Conservation (phyloP, 2,888 invertebrate species). For the Agrotis clavis region DNA sequence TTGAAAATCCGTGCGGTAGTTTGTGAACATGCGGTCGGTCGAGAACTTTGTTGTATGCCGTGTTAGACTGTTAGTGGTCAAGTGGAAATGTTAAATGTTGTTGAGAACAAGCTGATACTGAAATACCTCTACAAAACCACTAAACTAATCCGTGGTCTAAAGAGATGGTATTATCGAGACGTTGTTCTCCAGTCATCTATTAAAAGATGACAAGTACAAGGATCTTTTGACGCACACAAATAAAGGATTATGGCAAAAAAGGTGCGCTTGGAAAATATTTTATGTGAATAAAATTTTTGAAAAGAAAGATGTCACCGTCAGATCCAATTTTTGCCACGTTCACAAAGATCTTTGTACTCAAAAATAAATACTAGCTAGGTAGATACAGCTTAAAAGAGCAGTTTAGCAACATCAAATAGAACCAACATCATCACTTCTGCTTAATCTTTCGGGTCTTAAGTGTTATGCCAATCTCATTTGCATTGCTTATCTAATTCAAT, state of each 20-base stretch:
- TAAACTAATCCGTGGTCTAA: no score
- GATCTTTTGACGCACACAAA: no score
- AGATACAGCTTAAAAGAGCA: background rate
- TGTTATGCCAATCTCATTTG: slow-evolving; percentile 31
- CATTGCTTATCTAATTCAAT: slow-evolving; percentile 43
- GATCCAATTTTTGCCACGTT: no score
- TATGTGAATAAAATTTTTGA: no score
- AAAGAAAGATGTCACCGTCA: no score
- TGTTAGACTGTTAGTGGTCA: slow-evolving; percentile 14
- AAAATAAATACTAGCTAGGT: no score
- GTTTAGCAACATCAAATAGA: background rate
- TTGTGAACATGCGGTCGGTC: slow-evolving; percentile 26
- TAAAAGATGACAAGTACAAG: no score
- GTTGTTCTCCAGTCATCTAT: no score
- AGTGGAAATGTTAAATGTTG: slow-evolving; percentile 20
- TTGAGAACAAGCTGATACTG: slow-evolving; percentile 16
- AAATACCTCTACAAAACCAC: background rate
- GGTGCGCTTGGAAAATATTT: no score
- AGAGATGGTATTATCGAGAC: no score
- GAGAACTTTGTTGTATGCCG: slow-evolving; percentile 39
- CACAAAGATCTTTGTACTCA: no score
- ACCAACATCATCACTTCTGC: background rate
- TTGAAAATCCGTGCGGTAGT: slow-evolving; percentile 53
- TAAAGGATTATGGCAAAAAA: no score
- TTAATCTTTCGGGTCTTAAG: slow-evolving; percentile 1